Evolutionary conservation across 1,140 invertebrate species (phyloP), one percentile per base, ranked within the genome.

Genomic region (Ylistrum balloti): DNA sequence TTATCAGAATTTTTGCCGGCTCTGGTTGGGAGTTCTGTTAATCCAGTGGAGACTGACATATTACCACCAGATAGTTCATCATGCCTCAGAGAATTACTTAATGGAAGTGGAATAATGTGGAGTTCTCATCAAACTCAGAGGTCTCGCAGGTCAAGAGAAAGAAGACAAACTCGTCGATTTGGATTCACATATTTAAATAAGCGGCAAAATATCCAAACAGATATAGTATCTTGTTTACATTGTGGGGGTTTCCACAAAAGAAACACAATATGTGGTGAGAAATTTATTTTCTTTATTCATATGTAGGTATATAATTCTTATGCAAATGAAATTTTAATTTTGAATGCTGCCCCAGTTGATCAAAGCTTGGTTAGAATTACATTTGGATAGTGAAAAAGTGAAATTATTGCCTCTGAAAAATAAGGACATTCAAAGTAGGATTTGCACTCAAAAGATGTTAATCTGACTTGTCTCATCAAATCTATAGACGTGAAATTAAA

Each of bases 71-170:
- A 74, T 11, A n/a, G 11, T 28, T 28, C 22, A 74, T 74, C 56
- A 2, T 28, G n/a, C 56, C 17, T 74, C 5, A 74, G 56, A 7
- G 56, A 74, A 11, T 74, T 74, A 74, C n/a, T 74, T 17, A 28
- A 28, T 74, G 56, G 56, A 74, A 74, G 7, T 74, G 56, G 22
- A 74, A 74, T 74, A 74, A 74, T 74, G 56, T 74, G 56, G 56
- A 28, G 5, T 74, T 74, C 56, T 28, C 56, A 74, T 74, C 56
- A 74, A 74, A 74, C 56, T 5, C 56, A 74, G n/a, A 74, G 56
- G 56, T 74, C 56, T 28, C 56, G 56, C 5, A 74, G 56, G 56
- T 74, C 56, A 74, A 74, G 28, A n/a, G 56, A 74, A 74, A 74
- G 28, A n/a, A 74, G 56, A 74, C 56, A 74, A 74, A 74, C 56